phyloP scores from a whole-genome alignment of 2,797 vertebrate genomes.

The Chelon labrosus region DNA sequence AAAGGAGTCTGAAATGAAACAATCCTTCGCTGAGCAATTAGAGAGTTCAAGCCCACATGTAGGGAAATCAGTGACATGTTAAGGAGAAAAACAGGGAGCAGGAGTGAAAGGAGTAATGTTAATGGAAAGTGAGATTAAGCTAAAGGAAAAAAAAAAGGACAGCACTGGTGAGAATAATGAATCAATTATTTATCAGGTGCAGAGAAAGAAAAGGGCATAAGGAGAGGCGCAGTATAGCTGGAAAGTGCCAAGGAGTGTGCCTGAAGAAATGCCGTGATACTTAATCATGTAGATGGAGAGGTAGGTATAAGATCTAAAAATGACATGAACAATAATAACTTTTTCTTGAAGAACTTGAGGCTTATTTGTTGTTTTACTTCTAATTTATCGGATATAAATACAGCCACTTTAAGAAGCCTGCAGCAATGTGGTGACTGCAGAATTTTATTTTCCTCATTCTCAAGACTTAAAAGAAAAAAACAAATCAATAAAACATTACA shows the following conservation, averaged over 20 bases:
- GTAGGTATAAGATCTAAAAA: conserved; percentile 13
- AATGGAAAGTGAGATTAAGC: conserved; percentile 57
- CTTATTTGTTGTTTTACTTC: conserved; percentile 33
- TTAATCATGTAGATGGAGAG: conserved; percentile 30
- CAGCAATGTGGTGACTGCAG: too few species aligned
- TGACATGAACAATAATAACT: not conserved
- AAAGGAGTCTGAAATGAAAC: conserved; percentile 53
- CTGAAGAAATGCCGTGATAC: conserved; percentile 44
- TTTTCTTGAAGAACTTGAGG: conserved; percentile 18
- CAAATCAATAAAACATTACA: conserved; percentile 5
- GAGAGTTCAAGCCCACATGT: conserved; percentile 49
- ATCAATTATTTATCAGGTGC: conserved; percentile 72
- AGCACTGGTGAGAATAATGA: conserved; percentile 62
- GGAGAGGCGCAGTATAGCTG: conserved; percentile 35
- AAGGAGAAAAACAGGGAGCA: conserved; percentile 50
- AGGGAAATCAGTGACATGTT: conserved; percentile 56
- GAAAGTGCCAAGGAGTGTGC: conserved; percentile 41
- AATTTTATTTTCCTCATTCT: too few species aligned
- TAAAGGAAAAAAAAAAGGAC: conserved; percentile 33
- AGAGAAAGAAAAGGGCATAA: conserved; percentile 60
- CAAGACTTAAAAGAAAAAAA: not conserved
- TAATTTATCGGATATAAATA: conserved; percentile 51
- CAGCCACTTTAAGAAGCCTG: conserved; percentile 5
- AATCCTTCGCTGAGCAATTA: conserved; percentile 68
- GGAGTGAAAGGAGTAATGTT: conserved; percentile 44